Percentiles rank a stretch among this genome's conserved stretches.
These are phyloP conservation scores for Myotis brandtii DNA, from an alignment of 2,113 vertebrate species.

Conservation along the genomic window DNA sequence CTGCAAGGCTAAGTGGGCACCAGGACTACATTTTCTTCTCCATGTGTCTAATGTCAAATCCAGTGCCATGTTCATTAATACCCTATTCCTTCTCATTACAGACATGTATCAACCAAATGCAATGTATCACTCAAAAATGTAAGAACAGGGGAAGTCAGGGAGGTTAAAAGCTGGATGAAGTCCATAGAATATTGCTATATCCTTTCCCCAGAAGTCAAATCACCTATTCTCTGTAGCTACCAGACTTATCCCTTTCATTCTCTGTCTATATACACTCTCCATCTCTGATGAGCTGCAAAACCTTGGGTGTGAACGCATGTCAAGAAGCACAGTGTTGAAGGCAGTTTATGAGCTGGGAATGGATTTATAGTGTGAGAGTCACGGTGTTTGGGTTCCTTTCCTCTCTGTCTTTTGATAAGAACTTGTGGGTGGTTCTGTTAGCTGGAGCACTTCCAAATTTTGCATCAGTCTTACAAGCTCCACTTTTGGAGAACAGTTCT, in stretches of 20 bases:
- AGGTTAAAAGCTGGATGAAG: neutral
- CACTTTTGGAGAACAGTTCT: neutral
- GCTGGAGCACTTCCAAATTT: conserved; percentile 30
- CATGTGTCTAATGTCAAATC: neutral
- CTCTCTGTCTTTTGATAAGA: conserved; percentile 46
- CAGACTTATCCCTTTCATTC: neutral
- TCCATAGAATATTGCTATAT: neutral
- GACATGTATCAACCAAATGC: conserved; percentile 26
- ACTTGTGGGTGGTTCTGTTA: neutral
- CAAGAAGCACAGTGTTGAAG: neutral
- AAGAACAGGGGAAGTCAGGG: neutral
- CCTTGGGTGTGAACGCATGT: neutral
- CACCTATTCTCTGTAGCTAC: neutral
- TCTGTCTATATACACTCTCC: neutral
- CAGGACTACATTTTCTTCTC: neutral
- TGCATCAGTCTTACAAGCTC: neutral
- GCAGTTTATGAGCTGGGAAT: conserved; percentile 38
- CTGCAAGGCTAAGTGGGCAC: neutral
- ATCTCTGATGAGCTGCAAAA: conserved; percentile 42
- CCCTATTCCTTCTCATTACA: neutral
- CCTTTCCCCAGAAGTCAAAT: neutral
- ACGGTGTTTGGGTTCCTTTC: neutral
- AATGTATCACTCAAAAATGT: neutral
- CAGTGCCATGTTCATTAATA: conserved; percentile 21
- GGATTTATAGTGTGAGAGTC: conserved; percentile 57